Base-by-base conservation (phyloP, 1,140 invertebrate species). In the Nylanderia fulva region DNA sequence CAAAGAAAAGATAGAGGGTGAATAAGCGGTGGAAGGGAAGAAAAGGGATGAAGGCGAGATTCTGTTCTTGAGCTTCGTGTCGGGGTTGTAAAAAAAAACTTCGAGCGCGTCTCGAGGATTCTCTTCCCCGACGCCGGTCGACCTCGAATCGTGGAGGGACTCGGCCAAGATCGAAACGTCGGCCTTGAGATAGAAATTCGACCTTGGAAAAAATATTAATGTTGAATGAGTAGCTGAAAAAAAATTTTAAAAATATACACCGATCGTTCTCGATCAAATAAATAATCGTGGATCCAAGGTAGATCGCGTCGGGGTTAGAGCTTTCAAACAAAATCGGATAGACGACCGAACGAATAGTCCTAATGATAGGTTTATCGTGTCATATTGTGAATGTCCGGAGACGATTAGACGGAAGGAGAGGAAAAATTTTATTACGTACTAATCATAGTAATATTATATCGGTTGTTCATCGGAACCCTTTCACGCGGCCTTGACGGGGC, bases 401-500 rank as follows among this genome's bases (percentile, higher is more conserved):
- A 76, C 36, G 52, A 82, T 82, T 82, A 58, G 66, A 60, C 36
- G 60, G 27, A 72, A 60, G 63, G 68, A 71, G 83, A 85, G 64
- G 61, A 85, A 88, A 71, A 86, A 85, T 69, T 88, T 88, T 88
- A 88, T 88, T 74, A 72, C 77, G 84, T 82, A 82, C 77, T 72
- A 82, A 82, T 82, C 66, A 82, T 82, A 82, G 66, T 85, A 88
- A 88, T 48, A 48, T 89, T 89, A 89, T 88, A 89, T 89, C 84
- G 87, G 87, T 89, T 89, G 88, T 89, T 89, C 87, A 63, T 89
- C 79, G 87, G 86, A 56, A n/a, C 56, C 83, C 66, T 88, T 86
- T 89, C 86, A 86, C 87, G 84, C 63, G 83, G 75, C 69, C 72
- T 64, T 64, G 71, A 85, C 60, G 54, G 58, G 75, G 61, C 75